Conservation (phyloP, 2,113 vertebrate genomes). For the Myrmophylax atrothorax region DNA sequence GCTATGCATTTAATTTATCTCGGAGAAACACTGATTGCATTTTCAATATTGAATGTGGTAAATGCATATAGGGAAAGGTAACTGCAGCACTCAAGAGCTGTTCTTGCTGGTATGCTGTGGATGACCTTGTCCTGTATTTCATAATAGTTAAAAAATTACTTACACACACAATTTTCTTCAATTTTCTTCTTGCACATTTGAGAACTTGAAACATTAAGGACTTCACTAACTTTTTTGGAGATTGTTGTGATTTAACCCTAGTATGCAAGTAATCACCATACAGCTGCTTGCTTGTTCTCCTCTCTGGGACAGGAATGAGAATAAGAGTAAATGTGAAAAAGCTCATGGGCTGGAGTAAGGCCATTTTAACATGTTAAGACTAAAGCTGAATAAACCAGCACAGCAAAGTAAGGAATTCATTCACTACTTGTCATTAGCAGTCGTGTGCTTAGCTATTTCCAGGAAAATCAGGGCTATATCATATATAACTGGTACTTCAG, state of each 20-base stretch:
- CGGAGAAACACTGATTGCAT: not conserved
- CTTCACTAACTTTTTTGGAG: not conserved
- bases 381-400: rapidly evolving
- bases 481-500: not conserved
- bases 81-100: not conserved
- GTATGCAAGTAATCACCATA: not conserved
- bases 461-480: not conserved
- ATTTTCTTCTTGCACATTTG: not conserved
- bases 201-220: not conserved
- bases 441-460: not conserved
- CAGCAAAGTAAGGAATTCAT: not conserved
- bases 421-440: not conserved
- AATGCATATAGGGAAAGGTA: not conserved
- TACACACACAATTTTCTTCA: not conserved
- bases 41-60: not conserved
- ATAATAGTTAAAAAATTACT: not conserved
- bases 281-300: not conserved
- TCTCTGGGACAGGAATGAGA: not conserved
- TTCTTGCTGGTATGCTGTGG: not conserved
- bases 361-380: not conserved
- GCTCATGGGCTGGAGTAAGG: not conserved
- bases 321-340: not conserved
- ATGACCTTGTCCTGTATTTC: not conserved
- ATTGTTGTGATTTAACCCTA: not conserved
- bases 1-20: not conserved